Conservation (phyloP, 2,113 vertebrate genomes). For the Jaculus jaculus region DNA sequence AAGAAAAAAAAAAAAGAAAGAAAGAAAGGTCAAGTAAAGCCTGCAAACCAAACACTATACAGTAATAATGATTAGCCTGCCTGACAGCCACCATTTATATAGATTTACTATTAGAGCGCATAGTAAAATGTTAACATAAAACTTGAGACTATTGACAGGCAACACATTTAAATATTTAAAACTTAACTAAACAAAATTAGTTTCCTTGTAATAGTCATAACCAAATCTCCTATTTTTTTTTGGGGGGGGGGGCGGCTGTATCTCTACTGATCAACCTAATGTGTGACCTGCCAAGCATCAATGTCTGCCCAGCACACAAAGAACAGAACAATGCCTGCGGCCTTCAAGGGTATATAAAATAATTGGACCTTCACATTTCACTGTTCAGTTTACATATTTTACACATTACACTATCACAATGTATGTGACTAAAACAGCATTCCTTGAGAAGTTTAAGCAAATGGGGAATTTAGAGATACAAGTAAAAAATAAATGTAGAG, state of each 20-base stretch:
- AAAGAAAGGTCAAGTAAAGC: not conserved
- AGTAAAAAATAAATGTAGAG: not conserved
- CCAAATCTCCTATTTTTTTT: slow-evolving; percentile 52
- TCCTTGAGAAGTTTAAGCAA: slow-evolving; percentile 1
- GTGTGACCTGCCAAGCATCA: slow-evolving; percentile 73
- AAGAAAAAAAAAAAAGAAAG: too few species aligned
- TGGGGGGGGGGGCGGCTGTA: not conserved
- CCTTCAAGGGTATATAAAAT: not conserved
- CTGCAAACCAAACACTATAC: slow-evolving; percentile 18
- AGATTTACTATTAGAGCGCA: slow-evolving; percentile 19
- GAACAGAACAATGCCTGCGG: slow-evolving; percentile 44
- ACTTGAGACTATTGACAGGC: not conserved
- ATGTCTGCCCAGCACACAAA: slow-evolving; percentile 62
- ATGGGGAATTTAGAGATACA: not conserved
- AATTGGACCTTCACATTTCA: not conserved
- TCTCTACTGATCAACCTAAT: slow-evolving; percentile 70
- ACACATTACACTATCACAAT: not conserved
- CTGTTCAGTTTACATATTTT: not conserved
- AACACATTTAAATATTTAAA: not conserved
- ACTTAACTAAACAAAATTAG: slow-evolving; percentile 5
- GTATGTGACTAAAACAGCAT: not conserved
- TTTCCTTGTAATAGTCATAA: not conserved
- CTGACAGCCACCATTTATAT: not conserved
- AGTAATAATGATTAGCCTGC: not conserved
- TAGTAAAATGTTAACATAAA: not conserved